These are phyloP conservation scores for Mugil cephalus DNA, from an alignment of 2,113 vertebrate genomes.

Conservation along the genomic window DNA sequence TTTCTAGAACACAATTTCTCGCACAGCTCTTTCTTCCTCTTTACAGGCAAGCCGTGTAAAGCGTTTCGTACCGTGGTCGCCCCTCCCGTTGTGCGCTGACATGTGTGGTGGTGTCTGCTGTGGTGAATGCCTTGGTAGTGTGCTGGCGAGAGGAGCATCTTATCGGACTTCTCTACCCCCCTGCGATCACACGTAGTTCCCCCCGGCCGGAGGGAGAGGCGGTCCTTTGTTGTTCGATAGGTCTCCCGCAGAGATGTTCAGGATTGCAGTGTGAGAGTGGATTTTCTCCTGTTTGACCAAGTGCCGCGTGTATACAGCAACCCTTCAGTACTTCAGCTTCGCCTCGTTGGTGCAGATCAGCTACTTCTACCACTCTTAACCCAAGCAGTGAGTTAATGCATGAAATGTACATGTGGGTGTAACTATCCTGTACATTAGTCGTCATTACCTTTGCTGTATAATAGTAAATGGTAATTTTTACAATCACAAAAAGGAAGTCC, in stretches of 20 bases:
- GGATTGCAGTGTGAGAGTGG: slow-evolving; percentile 73
- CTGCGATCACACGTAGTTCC: slow-evolving; percentile 77
- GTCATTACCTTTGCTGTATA: slow-evolving; percentile 31
- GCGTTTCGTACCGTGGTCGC: slow-evolving; percentile 71
- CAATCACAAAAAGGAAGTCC: slow-evolving; percentile 2
- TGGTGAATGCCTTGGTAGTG: slow-evolving; percentile 82
- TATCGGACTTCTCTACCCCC: slow-evolving; percentile 72
- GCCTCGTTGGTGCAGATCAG: slow-evolving; percentile 67
- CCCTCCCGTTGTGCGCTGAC: slow-evolving; percentile 73
- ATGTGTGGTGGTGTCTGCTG: slow-evolving; percentile 80
- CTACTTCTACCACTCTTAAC: slow-evolving; percentile 73
- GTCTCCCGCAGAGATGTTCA: slow-evolving; percentile 70
- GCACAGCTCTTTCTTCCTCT: slow-evolving; percentile 85
- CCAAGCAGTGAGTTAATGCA: slow-evolving; percentile 80
- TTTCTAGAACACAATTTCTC: slow-evolving; percentile 79
- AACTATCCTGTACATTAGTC: slow-evolving; percentile 69
- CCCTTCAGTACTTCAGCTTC: slow-evolving; percentile 55
- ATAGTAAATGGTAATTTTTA: slow-evolving; percentile 2
- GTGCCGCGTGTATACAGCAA: slow-evolving; percentile 60
- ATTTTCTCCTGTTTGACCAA: slow-evolving; percentile 63
- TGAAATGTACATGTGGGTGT: slow-evolving; percentile 79
- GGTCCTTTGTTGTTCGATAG: slow-evolving; percentile 76
- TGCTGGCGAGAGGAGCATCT: slow-evolving; percentile 74
- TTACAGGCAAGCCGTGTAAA: slow-evolving; percentile 83
- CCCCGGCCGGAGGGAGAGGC: slow-evolving; percentile 67